Percentiles rank a stretch among this genome's conserved stretches.
Conservation (phyloP, 2,888 invertebrate genomes). For the Dicycla oo region DNA sequence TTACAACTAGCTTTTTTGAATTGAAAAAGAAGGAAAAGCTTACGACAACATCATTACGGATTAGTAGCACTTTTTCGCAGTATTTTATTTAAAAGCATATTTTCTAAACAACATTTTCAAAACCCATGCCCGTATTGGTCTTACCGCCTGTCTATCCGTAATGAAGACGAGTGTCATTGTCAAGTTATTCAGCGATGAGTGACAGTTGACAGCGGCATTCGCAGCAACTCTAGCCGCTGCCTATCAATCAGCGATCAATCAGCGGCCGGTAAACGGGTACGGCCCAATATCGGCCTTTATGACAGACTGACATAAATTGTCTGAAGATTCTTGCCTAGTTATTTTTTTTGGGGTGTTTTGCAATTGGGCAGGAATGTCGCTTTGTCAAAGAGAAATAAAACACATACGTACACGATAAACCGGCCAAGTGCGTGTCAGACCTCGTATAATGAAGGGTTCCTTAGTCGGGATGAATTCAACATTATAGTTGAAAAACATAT, state of each 20-base stretch:
- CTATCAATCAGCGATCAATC: constrained; percentile 48
- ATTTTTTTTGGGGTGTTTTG: not conserved
- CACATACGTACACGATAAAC: too few species aligned
- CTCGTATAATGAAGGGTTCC: too few species aligned
- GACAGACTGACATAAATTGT: not conserved
- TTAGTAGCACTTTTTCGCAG: too few species aligned
- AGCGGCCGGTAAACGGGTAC: not conserved
- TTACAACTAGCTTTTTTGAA: too few species aligned
- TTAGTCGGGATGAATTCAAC: too few species aligned
- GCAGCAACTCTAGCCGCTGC: not conserved
- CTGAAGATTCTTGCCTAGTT: not conserved
- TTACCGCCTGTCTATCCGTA: constrained; percentile 6
- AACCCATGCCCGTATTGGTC: not conserved
- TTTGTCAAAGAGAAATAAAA: not conserved
- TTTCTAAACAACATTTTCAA: too few species aligned
- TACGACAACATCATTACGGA: too few species aligned
- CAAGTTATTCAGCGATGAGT: constrained; percentile 12
- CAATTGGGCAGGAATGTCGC: too few species aligned
- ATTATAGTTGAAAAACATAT: too few species aligned
- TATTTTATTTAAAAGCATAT: too few species aligned
- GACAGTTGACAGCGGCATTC: constrained; percentile 35
- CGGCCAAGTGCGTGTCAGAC: too few species aligned
- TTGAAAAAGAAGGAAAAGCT: too few species aligned
- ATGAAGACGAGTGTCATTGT: constrained; percentile 23
- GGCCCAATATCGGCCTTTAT: not conserved